Base-by-base conservation (phyloP, 2,113 vertebrate species). In the Mungos mungo region DNA sequence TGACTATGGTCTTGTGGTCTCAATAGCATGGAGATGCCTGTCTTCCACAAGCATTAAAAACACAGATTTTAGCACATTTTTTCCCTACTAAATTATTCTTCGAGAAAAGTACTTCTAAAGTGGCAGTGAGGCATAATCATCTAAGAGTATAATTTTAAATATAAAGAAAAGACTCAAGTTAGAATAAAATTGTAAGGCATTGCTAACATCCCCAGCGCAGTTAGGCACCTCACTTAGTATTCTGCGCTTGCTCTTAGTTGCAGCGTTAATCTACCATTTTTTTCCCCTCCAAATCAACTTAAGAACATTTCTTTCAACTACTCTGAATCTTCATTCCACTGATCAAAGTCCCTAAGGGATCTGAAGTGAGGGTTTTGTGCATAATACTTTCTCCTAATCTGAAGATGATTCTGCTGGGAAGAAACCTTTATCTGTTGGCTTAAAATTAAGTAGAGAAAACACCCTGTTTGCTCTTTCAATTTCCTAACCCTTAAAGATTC, bases 41-140 rank as follows among this genome's bases (percentile, higher is more conserved):
- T 13, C 47, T 72, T 85, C 11, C 21, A 31, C 1, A 71, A 76
- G 38, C 14, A 68, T 54, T 77, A 60, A 3, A 90, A 16, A 63
- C 11, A 76, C 5, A 29, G 47, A 35, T 41, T 72, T 86, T 31
- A 90, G 35, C 7, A 18, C 3, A 29, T 68, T 84, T 79, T 54
- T 47, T n/a, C 31, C 9, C n/a, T 57, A 72, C 7, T 57, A 85
- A 63, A 38, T 50, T 72, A 94, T 45, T 94, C 60, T 86, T 87
- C 86, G 83, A 76, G 77, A 54, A 88, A 90, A 95, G 50, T 31
- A 82, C 9, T 92, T 97, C 23, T 52, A 79, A 65, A 89, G 81
- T 63, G 93, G 66, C 23, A 50, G 15, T 41, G 68, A 90, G 18
- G 35, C 25, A 35, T 45, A 87, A 38, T 80, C 47, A 88, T 57